Conservation (phyloP, 2,113 vertebrate species). For the Hemiprocne comata region DNA sequence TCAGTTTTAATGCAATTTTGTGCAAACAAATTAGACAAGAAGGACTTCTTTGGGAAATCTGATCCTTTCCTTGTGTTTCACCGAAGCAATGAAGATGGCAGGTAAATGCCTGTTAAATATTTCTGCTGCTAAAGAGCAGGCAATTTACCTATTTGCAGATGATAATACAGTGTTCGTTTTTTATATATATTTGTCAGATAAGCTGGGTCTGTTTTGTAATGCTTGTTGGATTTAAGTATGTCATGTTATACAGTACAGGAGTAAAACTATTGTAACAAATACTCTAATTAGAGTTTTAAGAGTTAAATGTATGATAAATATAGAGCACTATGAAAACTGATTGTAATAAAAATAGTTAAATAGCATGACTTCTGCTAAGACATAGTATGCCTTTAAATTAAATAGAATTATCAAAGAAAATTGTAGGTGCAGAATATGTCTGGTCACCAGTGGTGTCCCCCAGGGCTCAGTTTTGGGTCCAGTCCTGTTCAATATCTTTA, state of each 20-base stretch:
- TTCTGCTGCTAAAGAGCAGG: not conserved
- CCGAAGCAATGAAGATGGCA: constrained; percentile 89
- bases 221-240: not conserved
- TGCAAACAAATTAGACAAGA: constrained; percentile 90
- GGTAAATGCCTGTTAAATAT: constrained; percentile 65
- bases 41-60: constrained; percentile 91
- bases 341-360: not conserved
- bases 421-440: not conserved
- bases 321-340: not conserved
- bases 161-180: not conserved
- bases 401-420: not conserved
- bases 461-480: too few species aligned
- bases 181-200: not conserved
- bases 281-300: not conserved
- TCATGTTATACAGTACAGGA: not conserved
- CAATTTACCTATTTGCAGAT: not conserved
- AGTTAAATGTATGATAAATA: not conserved
- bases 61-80: constrained; percentile 90
- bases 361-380: not conserved
- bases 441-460: too few species aligned
- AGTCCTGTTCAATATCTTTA: too few species aligned
- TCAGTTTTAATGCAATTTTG: constrained; percentile 90
- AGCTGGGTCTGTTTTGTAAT: not conserved
- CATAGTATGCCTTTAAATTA: not conserved
- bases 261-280: not conserved